Base-by-base conservation (phyloP, 2,888 invertebrate species). In the Agrochola lota region DNA sequence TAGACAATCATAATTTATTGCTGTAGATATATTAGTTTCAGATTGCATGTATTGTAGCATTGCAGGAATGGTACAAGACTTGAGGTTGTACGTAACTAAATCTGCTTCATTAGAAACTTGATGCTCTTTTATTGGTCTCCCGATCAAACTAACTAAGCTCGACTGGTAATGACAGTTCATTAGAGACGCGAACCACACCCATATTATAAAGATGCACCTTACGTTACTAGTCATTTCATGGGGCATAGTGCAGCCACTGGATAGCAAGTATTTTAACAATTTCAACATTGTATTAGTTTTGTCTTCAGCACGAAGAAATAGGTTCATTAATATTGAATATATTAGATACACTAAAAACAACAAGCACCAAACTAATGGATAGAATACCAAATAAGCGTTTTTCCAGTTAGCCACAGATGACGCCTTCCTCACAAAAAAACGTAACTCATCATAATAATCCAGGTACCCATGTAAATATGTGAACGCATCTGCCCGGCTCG, bases 161-260 rank as follows among this genome's bases (percentile, higher is more conserved):
- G 90, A 88, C 35, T 89, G 91, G 70, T 90, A 91, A 40, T 86
- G 88, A 66, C 79, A 80, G 74, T 88, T 90, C 1, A 91, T 79
- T 7, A 91, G 73, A 77, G 80, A 91, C 0, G 93, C 90, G 35
- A 93, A 94, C 89, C 91, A 88, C 6, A 94, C 85, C 95, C 95
- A 95, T 23, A 89, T 80, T 40, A 94, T 89, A 8, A 94, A 84
- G 2, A 88, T 40, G 43, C 35, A 74, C 43, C 78, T 85, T 0
- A 82, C 68, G 2, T 30, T 57, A 57, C 46, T 64, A 11, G 57
- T 67, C 15, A 76, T 72, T 11, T 72, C 7, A 52, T 73, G 20
- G 6, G 68, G 75, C 5, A 88, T 72, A 3, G 59, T 71, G 71
- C 63, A 72, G 1, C 85, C 67, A 64, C 79, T 81, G 11, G 71